Conservation (phyloP, 2,113 vertebrate genomes). For the Lota lota region DNA sequence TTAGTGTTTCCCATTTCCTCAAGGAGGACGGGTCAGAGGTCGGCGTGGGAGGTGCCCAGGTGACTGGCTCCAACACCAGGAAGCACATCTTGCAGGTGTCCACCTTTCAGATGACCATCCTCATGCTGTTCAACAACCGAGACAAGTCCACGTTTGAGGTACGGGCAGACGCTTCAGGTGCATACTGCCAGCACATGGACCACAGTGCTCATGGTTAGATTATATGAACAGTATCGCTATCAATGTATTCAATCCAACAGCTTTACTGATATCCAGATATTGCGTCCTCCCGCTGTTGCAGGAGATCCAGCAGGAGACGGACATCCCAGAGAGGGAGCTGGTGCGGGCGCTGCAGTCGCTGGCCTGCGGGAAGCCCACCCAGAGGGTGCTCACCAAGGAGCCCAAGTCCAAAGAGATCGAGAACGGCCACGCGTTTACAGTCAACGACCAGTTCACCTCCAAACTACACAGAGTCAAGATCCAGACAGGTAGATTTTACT, state of each 20-base stretch:
- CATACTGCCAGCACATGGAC: neutral
- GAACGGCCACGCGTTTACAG: conserved; percentile 96
- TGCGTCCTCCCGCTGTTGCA: conserved; percentile 41
- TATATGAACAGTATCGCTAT: neutral
- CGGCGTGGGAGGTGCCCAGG: conserved; percentile 93
- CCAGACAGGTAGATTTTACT: conserved; percentile 83
- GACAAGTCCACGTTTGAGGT: conserved; percentile 98
- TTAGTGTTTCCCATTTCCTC: conserved; percentile 8
- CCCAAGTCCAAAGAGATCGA: conserved; percentile 99
- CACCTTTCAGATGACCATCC: conserved; percentile 99
- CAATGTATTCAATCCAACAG: neutral
- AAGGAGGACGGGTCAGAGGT: conserved; percentile 98
- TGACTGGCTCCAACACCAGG: conserved; percentile 95
- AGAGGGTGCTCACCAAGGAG: conserved; percentile 97
- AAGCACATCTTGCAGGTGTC: conserved; percentile 99
- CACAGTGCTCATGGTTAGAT: neutral
- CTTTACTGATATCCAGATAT: neutral
- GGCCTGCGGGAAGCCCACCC: conserved; percentile 97
- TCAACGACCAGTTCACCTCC: conserved; percentile 99
- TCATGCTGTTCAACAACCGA: conserved; percentile 99
- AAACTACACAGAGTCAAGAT: conserved; percentile 99
- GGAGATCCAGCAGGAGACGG: conserved; percentile 99
- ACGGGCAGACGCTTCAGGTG: conserved; percentile 7
- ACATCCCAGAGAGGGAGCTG: conserved; percentile 97
- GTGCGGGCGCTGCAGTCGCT: conserved; percentile 96